Conservation (phyloP, 1,140 invertebrate genomes). For the Phthorimaea operculella region DNA sequence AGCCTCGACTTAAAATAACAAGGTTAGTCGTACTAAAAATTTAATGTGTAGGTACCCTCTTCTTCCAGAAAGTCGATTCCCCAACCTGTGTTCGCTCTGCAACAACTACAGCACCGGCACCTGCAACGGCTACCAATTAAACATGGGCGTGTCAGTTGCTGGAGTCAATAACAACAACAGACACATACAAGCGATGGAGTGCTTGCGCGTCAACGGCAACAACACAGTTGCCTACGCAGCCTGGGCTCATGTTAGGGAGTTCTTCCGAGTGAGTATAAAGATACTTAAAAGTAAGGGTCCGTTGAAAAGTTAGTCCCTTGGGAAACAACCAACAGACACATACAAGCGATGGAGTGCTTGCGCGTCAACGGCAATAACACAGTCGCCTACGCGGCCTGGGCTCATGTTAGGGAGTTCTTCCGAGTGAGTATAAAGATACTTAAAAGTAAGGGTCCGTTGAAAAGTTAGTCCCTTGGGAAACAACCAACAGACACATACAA, state of each 20-base stretch:
- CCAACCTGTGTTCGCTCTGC: constrained; percentile 50
- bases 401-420: constrained; percentile 66
- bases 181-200: constrained; percentile 75
- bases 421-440: constrained; percentile 61
- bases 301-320: no score
- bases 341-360: constrained; percentile 76
- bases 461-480: no score
- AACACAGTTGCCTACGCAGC: constrained; percentile 76
- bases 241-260: constrained; percentile 63
- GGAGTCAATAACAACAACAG: constrained; percentile 48
- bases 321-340: constrained; percentile 70
- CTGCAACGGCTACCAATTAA: constrained; percentile 36
- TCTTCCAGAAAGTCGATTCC: constrained; percentile 40
- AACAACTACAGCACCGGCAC: constrained; percentile 22
- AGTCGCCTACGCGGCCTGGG: constrained; percentile 74
- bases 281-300: no score
- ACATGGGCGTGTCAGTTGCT: constrained; percentile 32
- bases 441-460: no score
- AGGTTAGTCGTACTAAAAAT: no score
- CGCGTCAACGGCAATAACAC: constrained; percentile 60
- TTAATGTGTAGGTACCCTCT: no score
- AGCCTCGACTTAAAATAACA: no score
- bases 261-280: constrained; percentile 65
- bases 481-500: constrained; percentile 71
- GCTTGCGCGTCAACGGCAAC: constrained; percentile 63